These are phyloP conservation scores for Desmodus rotundus DNA, from an alignment of 2,113 vertebrate genomes.

Conservation along the genomic window DNA sequence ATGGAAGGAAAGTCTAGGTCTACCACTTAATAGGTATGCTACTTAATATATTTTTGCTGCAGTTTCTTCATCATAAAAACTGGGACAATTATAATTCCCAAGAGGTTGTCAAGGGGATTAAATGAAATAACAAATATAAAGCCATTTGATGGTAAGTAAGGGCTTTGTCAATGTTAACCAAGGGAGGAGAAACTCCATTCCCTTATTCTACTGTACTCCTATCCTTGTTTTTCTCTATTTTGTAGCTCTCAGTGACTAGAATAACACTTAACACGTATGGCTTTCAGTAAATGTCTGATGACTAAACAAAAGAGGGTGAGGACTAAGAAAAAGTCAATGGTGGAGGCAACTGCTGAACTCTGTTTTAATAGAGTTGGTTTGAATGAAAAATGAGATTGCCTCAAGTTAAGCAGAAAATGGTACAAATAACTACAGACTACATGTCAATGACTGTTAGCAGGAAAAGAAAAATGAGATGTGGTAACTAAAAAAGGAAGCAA, in stretches of 20 bases:
- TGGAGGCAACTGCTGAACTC: not conserved
- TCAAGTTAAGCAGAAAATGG: not conserved
- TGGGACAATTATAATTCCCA: not conserved
- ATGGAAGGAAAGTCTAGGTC: not conserved
- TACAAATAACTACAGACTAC: not conserved
- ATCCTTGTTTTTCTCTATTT: not conserved
- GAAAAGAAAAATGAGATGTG: not conserved
- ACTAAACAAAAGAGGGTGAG: not conserved
- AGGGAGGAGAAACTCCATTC: not conserved
- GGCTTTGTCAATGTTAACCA: not conserved
- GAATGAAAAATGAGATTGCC: not conserved
- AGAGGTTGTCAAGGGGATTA: not conserved
- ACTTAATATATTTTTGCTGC: not conserved
- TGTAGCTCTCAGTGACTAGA: not conserved
- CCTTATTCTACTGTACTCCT: not conserved
- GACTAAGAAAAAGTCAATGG: not conserved
- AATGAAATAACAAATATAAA: not conserved
- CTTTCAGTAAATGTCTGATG: not conserved
- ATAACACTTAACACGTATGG: not conserved
- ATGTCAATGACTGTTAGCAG: not conserved
- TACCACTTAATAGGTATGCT: not conserved
- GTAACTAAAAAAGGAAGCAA: not conserved
- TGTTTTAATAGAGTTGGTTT: not conserved
- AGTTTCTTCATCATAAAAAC: not conserved
- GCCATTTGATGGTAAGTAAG: not conserved